Conservation (phyloP, 2,113 vertebrate species). For the Anoplopoma fimbria region DNA sequence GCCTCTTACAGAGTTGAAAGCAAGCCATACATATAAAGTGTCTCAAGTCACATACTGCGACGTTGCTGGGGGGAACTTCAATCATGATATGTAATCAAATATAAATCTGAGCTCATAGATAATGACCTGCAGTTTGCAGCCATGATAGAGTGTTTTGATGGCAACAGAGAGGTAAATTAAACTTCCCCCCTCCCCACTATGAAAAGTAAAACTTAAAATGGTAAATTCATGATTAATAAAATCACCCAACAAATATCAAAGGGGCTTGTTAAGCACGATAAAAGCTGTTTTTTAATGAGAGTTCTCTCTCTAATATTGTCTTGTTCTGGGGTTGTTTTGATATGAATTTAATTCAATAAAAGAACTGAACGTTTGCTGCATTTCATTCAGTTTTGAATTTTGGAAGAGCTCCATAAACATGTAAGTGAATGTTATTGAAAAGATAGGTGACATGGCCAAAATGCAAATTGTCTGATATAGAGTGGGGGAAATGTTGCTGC, state of each 20-base stretch:
- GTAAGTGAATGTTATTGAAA: no score
- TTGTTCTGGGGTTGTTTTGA: not conserved
- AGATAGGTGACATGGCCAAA: no score
- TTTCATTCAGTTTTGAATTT: not conserved
- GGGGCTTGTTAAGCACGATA: not conserved
- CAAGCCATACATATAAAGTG: not conserved
- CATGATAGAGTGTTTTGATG: not conserved
- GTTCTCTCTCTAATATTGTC: not conserved
- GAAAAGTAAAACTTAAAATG: not conserved
- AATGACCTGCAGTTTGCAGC: constrained; percentile 16
- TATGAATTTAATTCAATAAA: not conserved
- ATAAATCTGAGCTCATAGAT: constrained; percentile 10
- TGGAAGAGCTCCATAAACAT: not conserved
- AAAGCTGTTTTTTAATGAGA: constrained; percentile 6
- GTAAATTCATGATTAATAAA: constrained; percentile 7
- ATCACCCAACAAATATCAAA: constrained; percentile 18
- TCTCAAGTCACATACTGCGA: not conserved
- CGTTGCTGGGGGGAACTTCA: not conserved
- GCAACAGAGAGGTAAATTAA: constrained; percentile 4
- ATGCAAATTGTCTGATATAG: not conserved
- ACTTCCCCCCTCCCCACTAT: constrained; percentile 4
- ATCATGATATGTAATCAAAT: not conserved
- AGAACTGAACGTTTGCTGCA: not conserved
- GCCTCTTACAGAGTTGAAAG: not conserved
- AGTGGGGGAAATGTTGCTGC: not conserved